phyloP scores from a whole-genome alignment of 23 tunicate genomes.

The Clavelina lepadiformis region DNA sequence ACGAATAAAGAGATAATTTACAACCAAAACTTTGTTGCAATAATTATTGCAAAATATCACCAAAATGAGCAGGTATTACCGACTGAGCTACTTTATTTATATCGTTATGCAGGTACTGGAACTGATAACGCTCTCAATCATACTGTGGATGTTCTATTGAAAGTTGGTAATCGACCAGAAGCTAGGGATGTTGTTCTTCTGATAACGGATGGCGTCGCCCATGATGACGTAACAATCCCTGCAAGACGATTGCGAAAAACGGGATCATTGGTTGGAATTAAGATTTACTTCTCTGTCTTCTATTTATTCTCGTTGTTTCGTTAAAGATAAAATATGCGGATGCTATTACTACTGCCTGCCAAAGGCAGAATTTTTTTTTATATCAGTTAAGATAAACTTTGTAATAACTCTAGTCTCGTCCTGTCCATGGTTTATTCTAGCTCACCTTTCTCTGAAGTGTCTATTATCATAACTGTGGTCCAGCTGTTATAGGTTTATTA shows the following conservation, averaged over 20 bases:
- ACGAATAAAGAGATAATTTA: no score
- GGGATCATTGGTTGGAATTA: neutral
- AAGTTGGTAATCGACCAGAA: neutral
- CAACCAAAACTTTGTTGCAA: neutral
- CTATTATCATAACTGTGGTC: neutral
- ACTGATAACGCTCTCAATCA: slow-evolving; percentile 4
- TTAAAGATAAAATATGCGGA: no score
- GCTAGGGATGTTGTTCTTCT: slow-evolving; percentile 17
- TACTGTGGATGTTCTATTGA: neutral
- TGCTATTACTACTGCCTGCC: no score
- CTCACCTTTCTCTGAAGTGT: no score
- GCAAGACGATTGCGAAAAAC: neutral
- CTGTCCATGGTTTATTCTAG: no score
- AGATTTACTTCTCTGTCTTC: no score
- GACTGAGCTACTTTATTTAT: neutral
- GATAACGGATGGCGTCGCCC: slow-evolving; percentile 6
- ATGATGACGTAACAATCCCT: slow-evolving; percentile 4
- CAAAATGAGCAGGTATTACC: neutral
- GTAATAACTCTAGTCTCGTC: no score
- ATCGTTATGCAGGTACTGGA: neutral
- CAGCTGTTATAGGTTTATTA: neutral
- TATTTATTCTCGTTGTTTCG: no score
- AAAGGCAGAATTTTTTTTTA: no score
- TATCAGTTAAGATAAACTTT: no score
- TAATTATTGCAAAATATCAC: neutral